Base-by-base conservation (phyloP, 2,797 vertebrate genomes). In the Lepus oiostolus region DNA sequence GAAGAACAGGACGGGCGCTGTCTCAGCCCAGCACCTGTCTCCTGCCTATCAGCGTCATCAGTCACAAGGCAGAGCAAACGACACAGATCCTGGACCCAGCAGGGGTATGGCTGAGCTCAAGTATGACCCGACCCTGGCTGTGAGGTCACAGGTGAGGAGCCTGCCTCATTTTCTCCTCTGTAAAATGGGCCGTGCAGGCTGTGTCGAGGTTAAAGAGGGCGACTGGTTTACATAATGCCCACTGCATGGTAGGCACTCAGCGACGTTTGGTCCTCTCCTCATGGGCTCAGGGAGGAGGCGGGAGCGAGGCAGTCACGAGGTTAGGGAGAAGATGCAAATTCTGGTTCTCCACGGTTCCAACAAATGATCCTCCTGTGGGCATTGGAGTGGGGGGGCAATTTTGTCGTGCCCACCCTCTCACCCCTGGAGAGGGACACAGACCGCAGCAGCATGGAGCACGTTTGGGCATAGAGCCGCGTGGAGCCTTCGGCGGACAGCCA, bases 1-100 rank as follows among this genome's bases (percentile, higher is more conserved):
- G 30, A 13, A 70, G 26, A 4, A n/a, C 10, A 54, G 3, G 26
- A 0, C 5, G 22, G 28, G 47, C 17, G 4, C 2, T 4, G 0
- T 21, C 35, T 54, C 17, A 71, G 35, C 32, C 47, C 22, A 21
- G 17, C 12, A 1, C 30, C 58, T 71, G 32, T 65, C 82, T 11
- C 79, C 77, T 75, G 10, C 10, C 17, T 32, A 28, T 52, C n/a
- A 5, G n/a, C 4, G 47, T n/a, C 38, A 16, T 28, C 21, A 1
- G 72, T 42, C 63, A 76, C 38, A 14, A 0, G 10, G 16, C 35
- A 77, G 47, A 13, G 26, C 7, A 5, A 50, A 77, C 8, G 32
- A 10, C 5, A 58, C 22, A 63, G 38, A 8, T 60, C n/a, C 1
- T 35, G 32, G 32, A 54, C 5, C 32, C 38, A 68, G 24, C 3